Conservation (phyloP, 2,888 invertebrate species). For the Spodoptera exigua region DNA sequence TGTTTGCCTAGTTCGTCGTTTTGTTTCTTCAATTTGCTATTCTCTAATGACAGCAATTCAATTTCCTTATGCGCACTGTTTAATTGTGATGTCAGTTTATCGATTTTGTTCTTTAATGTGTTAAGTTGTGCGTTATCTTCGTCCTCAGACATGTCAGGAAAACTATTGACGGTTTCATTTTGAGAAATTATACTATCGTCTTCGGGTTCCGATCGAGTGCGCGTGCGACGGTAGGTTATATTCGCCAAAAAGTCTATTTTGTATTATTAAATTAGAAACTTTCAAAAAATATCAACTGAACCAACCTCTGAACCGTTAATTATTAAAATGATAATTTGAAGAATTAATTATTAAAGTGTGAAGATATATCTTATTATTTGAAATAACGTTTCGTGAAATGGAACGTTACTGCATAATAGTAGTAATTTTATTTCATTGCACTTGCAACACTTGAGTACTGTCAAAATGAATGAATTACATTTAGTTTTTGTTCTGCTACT, state of each 20-base stretch:
- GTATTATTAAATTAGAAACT: too few species aligned
- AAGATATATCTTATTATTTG: too few species aligned
- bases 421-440: too few species aligned
- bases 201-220: not conserved
- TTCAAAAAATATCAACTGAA: too few species aligned
- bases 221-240: constrained; percentile 1
- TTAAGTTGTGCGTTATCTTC: constrained; percentile 1
- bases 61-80: constrained; percentile 7
- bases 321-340: too few species aligned
- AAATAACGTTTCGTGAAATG: too few species aligned
- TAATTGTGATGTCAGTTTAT: not conserved
- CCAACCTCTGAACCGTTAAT: too few species aligned
- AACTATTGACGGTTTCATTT: not conserved
- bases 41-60: constrained; percentile 3
- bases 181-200: constrained; percentile 3
- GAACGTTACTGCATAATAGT: too few species aligned
- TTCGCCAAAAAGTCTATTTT: not conserved
- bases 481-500: too few species aligned
- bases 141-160: constrained; percentile 8
- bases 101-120: not conserved
- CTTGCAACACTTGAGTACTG: too few species aligned
- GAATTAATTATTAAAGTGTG: too few species aligned
- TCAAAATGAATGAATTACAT: too few species aligned
- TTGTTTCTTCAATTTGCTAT: constrained; percentile 1
- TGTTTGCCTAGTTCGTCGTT: constrained; percentile 1